phyloP scores from a whole-genome alignment of 2,888 invertebrate species.

The Incurvaria masculella region DNA sequence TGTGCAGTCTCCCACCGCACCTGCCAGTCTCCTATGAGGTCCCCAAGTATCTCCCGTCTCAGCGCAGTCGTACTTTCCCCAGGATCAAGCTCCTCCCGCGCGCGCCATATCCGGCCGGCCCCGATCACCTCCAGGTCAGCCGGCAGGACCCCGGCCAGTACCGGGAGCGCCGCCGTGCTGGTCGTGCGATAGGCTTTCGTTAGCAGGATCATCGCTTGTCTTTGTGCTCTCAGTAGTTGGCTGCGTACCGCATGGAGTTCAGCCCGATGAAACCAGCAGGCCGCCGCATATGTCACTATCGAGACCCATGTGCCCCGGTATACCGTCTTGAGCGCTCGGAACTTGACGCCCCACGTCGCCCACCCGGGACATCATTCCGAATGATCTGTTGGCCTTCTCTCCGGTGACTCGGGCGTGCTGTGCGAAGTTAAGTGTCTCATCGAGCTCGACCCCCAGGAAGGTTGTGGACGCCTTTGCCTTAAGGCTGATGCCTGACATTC shows the following conservation, averaged over 20 bases:
- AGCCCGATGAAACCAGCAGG: not conserved
- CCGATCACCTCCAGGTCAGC: conserved; percentile 3
- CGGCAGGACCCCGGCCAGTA: conserved; percentile 6
- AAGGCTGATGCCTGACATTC: not conserved
- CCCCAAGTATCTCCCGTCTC: not conserved
- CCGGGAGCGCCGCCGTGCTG: conserved; percentile 5
- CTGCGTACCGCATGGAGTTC: not conserved
- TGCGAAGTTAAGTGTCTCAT: conserved; percentile 9
- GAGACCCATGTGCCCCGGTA: not conserved
- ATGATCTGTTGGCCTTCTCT: not conserved
- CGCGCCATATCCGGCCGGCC: no score
- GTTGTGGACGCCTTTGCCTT: not conserved
- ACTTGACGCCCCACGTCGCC: not conserved
- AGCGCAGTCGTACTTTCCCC: not conserved
- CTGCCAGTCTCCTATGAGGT: not conserved
- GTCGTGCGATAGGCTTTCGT: conserved; percentile 6
- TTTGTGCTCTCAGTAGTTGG: conserved; percentile 1
- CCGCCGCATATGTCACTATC: not conserved
- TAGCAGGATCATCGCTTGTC: conserved; percentile 4
- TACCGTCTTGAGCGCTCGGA: not conserved
- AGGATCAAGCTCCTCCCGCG: not conserved
- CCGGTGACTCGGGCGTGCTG: conserved; percentile 10
- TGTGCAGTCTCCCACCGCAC: not conserved
- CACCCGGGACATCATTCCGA: not conserved
- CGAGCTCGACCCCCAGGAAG: conserved; percentile 15